Conservation (phyloP, 2,797 vertebrate species). For the Enteromius fasciolatus region DNA sequence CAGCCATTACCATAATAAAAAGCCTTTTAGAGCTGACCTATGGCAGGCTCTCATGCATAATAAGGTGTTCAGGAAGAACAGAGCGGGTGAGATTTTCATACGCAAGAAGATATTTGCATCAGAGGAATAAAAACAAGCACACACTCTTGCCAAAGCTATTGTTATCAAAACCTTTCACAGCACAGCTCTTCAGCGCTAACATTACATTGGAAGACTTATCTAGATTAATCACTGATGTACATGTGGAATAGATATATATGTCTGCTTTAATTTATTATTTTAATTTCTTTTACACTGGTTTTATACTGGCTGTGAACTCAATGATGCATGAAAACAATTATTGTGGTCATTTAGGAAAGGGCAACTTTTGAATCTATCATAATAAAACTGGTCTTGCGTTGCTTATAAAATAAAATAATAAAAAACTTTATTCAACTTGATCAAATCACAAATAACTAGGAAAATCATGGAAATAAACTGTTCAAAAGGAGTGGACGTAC, state of each 20-base stretch:
- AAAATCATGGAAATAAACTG: neutral
- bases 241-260: constrained; percentile 9
- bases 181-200: neutral
- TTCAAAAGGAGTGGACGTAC: neutral
- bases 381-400: neutral
- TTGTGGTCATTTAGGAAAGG: neutral
- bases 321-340: neutral
- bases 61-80: constrained; percentile 19
- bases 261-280: neutral
- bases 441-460: neutral
- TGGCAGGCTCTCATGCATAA: constrained; percentile 36
- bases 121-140: constrained; percentile 21
- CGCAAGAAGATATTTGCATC: constrained; percentile 21
- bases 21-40: constrained; percentile 34
- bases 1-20: constrained; percentile 38
- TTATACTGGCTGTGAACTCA: neutral
- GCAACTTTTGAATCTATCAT: neutral
- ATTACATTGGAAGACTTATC: neutral
- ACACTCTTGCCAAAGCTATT: constrained; percentile 14
- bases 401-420: neutral
- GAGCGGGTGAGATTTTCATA: constrained; percentile 18
- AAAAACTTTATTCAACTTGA: neutral
- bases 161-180: constrained; percentile 23
- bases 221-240: neutral
- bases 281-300: neutral